These are phyloP conservation scores for Phenganax marumi DNA, from an alignment of 92 coral and sea anemone species.

Conservation along the genomic window DNA sequence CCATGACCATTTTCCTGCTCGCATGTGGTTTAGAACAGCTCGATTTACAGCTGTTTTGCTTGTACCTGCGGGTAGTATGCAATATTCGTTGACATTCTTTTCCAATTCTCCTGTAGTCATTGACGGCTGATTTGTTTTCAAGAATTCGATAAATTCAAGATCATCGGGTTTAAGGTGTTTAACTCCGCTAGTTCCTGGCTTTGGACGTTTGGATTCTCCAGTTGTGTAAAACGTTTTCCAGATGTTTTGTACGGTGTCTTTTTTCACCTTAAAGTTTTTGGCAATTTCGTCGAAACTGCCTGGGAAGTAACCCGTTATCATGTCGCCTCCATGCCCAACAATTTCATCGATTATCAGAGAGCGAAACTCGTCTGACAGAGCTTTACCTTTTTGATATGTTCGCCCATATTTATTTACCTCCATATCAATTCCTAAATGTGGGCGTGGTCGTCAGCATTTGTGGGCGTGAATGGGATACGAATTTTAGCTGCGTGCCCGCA, in stretches of 20 bases:
- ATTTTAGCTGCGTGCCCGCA: too few relatives aligned
- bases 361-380: background rate
- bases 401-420: slow-evolving; percentile 22
- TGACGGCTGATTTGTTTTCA: slow-evolving; percentile 51
- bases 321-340: background rate
- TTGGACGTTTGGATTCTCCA: background rate
- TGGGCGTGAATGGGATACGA: too few relatives aligned
- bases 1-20: slow-evolving; percentile 50
- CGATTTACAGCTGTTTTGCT: slow-evolving; percentile 28
- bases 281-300: background rate
- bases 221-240: background rate
- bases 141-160: slow-evolving; percentile 47
- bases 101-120: slow-evolving; percentile 47
- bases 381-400: background rate
- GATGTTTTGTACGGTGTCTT: background rate
- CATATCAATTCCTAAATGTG: slow-evolving; percentile 33
- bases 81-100: slow-evolving; percentile 41
- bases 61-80: slow-evolving; percentile 36
- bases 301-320: background rate
- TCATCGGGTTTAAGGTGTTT: slow-evolving; percentile 50
- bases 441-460: background rate
- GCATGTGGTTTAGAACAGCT: slow-evolving; percentile 43
- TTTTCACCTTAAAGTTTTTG: background rate
- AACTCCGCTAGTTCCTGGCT: slow-evolving; percentile 15
- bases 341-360: background rate